Evolutionary conservation across 2,113 vertebrate species (phyloP).

Genomic region (Neotragus moschatus): DNA sequence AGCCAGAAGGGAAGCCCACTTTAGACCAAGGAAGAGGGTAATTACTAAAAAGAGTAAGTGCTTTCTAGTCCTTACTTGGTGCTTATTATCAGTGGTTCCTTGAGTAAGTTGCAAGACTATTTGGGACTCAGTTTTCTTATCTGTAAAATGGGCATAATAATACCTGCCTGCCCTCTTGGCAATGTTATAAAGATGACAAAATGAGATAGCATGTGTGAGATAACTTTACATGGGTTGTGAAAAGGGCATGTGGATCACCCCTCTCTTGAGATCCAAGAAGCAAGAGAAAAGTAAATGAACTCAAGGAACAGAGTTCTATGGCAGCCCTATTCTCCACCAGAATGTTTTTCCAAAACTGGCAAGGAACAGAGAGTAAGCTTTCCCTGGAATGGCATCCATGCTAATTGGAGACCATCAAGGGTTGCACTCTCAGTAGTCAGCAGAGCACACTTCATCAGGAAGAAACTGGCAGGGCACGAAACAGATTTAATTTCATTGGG

Average conservation of each 20-base stretch:
- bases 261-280: neutral
- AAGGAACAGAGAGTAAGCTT: neutral
- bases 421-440: neutral
- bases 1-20: neutral
- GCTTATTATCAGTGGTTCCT: neutral
- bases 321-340: neutral
- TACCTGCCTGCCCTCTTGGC: neutral
- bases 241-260: neutral
- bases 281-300: neutral
- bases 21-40: neutral
- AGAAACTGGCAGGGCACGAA: neutral
- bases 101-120: neutral
- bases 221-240: neutral
- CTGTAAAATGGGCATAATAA: constrained; percentile 28
- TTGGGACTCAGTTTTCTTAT: neutral
- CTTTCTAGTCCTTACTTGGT: neutral
- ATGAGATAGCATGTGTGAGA: neutral
- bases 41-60: constrained; percentile 21
- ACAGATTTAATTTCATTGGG: constrained; percentile 51
- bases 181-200: neutral
- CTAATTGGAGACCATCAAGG: neutral
- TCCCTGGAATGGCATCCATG: neutral
- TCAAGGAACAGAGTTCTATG: neutral
- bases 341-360: neutral
- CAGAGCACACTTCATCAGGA: neutral